These are phyloP conservation scores for Xiphias gladius DNA, from an alignment of 2,113 vertebrate species.

Conservation along the genomic window DNA sequence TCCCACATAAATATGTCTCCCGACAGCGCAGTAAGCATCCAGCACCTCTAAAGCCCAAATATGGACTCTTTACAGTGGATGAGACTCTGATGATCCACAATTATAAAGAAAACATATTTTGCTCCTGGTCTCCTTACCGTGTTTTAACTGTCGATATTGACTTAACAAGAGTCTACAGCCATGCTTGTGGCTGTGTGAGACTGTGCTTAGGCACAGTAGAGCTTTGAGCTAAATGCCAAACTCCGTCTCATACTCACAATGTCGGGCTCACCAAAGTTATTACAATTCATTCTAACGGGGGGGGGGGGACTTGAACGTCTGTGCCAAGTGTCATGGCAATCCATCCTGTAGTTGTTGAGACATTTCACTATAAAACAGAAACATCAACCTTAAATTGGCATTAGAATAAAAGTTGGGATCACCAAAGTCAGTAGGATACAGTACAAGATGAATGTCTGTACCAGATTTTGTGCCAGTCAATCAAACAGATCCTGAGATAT, in stretches of 20 bases:
- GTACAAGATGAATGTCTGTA: conserved; percentile 16
- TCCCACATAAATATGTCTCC: conserved; percentile 21
- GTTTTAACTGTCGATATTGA: neutral
- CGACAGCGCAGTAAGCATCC: neutral
- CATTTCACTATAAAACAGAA: neutral
- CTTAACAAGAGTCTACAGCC: neutral
- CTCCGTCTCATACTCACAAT: neutral
- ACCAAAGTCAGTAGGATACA: neutral
- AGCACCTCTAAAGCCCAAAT: conserved; percentile 3
- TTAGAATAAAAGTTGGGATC: neutral
- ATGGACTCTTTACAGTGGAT: neutral
- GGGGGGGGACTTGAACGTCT: neutral
- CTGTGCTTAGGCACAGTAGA: neutral
- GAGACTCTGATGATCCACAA: neutral
- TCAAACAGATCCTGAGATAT: neutral
- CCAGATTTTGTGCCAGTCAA: conserved; percentile 10
- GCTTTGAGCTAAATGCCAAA: neutral
- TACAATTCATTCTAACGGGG: no score
- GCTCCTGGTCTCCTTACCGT: neutral
- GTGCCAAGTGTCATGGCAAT: neutral
- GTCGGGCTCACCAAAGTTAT: neutral
- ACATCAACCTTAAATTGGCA: neutral
- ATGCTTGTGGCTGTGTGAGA: neutral
- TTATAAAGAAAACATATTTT: neutral
- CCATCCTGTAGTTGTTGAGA: neutral